Conservation (phyloP, 2,888 invertebrate genomes). For the Anoncus sp. region DNA sequence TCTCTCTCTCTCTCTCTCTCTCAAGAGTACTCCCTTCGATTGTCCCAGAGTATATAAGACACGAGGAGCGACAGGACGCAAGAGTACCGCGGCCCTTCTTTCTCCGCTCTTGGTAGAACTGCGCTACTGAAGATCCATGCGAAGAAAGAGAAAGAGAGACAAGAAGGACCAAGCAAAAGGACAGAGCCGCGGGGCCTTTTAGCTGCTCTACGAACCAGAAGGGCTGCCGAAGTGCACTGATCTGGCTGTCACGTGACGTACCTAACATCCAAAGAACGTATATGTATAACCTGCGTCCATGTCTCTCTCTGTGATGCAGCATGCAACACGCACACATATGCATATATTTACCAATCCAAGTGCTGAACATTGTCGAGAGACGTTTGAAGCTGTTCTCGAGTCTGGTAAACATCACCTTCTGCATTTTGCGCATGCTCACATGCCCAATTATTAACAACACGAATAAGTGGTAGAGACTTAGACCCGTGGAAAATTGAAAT, state of each 20-base stretch:
- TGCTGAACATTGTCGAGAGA: not conserved
- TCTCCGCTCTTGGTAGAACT: conserved; percentile 46
- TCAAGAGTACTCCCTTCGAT: conserved; percentile 64
- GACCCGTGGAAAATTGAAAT: conserved; percentile 12
- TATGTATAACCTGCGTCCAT: conserved; percentile 20
- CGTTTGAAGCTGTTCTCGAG: not conserved
- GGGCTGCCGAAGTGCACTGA: conserved; percentile 46
- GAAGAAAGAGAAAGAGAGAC: conserved; percentile 14
- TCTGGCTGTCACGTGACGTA: conserved; percentile 35
- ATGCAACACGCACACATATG: not conserved
- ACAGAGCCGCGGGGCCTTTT: conserved; percentile 46
- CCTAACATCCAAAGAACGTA: conserved; percentile 25
- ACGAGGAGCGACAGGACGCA: conserved; percentile 52
- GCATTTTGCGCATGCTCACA: conserved; percentile 1
- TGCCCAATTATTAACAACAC: conserved; percentile 3
- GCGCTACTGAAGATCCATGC: conserved; percentile 26
- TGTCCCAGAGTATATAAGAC: conserved; percentile 61
- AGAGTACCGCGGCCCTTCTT: conserved; percentile 45
- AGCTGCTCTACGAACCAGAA: conserved; percentile 31
- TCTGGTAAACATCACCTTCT: too few relatives aligned
- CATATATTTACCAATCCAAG: not conserved
- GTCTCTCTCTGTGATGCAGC: not conserved
- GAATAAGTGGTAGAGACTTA: not conserved
- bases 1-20: too few relatives aligned
- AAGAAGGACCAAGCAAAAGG: not conserved